These are phyloP conservation scores for Bathynomus jamesi DNA, from an alignment of 1,140 invertebrate species.

Conservation along the genomic window DNA sequence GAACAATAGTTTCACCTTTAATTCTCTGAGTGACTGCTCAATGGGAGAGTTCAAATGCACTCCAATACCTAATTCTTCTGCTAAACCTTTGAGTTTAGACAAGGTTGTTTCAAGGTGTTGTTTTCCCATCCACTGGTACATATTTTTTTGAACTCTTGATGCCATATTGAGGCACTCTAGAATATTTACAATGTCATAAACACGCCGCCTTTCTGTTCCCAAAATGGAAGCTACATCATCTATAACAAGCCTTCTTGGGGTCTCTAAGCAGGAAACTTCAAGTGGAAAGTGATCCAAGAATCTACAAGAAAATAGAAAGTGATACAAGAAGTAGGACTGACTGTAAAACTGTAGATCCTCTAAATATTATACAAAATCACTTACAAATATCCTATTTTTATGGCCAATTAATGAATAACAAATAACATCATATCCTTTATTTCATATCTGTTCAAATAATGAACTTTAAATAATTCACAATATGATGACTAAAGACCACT, in stretches of 20 bases:
- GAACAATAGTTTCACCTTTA: constrained; percentile 10
- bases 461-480: no score
- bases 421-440: no score
- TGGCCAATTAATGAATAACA: no score
- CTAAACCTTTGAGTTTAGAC: constrained; percentile 37
- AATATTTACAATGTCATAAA: constrained; percentile 71
- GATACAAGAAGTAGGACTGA: no score
- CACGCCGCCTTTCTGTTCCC: constrained; percentile 57
- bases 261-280: constrained; percentile 24
- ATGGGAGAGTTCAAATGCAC: constrained; percentile 12
- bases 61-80: constrained; percentile 22
- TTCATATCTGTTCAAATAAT: no score
- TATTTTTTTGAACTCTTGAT: constrained; percentile 54
- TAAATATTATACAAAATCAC: no score
- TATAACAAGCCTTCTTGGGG: constrained; percentile 47
- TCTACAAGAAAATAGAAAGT: not conserved
- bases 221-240: constrained; percentile 50
- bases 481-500: not conserved
- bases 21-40: constrained; percentile 5
- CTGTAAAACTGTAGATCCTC: no score
- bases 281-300: constrained; percentile 27
- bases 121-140: constrained; percentile 52
- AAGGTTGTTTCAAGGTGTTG: constrained; percentile 38
- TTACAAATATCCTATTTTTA: no score
- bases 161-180: constrained; percentile 63